Evolutionary conservation across 2,888 invertebrate species (phyloP).

Genomic region (Tetramorium bicarinatum): DNA sequence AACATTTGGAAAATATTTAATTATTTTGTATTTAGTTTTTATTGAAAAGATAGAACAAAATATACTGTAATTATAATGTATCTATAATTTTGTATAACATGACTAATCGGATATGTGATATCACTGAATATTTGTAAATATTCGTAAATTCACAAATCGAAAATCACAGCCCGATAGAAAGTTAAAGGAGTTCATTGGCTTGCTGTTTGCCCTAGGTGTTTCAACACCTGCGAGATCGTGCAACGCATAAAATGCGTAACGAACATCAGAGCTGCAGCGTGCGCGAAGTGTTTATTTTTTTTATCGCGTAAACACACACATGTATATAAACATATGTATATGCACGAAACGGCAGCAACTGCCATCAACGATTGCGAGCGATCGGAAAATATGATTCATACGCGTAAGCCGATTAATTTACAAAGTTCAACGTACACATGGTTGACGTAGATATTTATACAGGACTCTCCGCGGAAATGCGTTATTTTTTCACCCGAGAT

Average conservation of each 20-base stretch:
- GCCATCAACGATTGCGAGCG: slow-evolving; percentile 60
- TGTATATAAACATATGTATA: slow-evolving; percentile 13
- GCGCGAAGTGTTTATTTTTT: slow-evolving; percentile 48
- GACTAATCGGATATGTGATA: not conserved
- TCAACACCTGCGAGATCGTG: slow-evolving; percentile 17
- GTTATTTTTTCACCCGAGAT: slow-evolving; percentile 61
- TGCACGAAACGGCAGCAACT: slow-evolving; percentile 10
- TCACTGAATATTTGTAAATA: not conserved
- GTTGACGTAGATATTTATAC: slow-evolving; percentile 62
- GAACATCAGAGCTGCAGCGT: slow-evolving; percentile 20
- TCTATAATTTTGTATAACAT: not conserved
- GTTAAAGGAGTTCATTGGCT: not conserved
- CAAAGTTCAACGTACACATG: slow-evolving; percentile 65
- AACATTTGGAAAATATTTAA: slow-evolving; percentile 15
- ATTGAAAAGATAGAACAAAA: not conserved
- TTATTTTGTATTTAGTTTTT: slow-evolving; percentile 4
- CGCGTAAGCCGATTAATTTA: slow-evolving; percentile 72
- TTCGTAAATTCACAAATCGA: not conserved
- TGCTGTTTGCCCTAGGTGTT: slow-evolving; percentile 15
- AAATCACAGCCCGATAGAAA: not conserved
- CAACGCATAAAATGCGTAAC: slow-evolving; percentile 29
- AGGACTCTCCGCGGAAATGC: slow-evolving; percentile 53
- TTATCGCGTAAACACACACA: slow-evolving; percentile 27
- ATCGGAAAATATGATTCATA: slow-evolving; percentile 72
- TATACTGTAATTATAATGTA: not conserved